Conservation (phyloP, 2,113 vertebrate species). For the Silurus asotus region DNA sequence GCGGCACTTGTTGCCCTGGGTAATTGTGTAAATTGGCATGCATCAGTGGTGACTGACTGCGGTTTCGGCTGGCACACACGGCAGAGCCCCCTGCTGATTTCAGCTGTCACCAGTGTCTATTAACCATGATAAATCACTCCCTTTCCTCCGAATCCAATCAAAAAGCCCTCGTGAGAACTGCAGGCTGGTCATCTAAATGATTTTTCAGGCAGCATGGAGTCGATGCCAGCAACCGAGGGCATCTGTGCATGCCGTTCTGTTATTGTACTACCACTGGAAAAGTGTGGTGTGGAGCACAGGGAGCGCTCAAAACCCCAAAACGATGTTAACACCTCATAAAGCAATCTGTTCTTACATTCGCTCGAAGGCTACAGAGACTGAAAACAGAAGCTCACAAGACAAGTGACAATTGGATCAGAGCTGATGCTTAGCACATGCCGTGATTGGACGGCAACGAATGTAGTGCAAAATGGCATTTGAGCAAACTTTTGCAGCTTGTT, state of each 20-base stretch:
- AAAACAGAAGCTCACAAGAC: neutral
- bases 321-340: neutral
- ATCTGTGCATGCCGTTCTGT: slow-evolving; percentile 52
- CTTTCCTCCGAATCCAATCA: slow-evolving; percentile 70
- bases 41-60: slow-evolving; percentile 57
- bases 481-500: neutral
- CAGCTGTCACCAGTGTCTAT: slow-evolving; percentile 71
- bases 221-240: slow-evolving; percentile 54
- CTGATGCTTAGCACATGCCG: neutral
- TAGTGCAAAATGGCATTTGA: neutral
- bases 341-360: neutral
- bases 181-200: slow-evolving; percentile 72
- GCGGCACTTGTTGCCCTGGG: slow-evolving; percentile 53
- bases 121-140: slow-evolving; percentile 76
- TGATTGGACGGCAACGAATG: neutral
- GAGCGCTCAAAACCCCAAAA: neutral
- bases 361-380: slow-evolving; percentile 7
- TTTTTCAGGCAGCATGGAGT: slow-evolving; percentile 61
- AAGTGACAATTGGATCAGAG: neutral
- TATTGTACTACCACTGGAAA: slow-evolving; percentile 25
- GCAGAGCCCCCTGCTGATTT: slow-evolving; percentile 61
- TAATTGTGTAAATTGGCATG: slow-evolving; percentile 68
- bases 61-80: slow-evolving; percentile 59
- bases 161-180: slow-evolving; percentile 66
- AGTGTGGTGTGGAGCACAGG: neutral